These are phyloP conservation scores for Scatophagus argus DNA, from an alignment of 2,113 vertebrate genomes.

Conservation along the genomic window DNA sequence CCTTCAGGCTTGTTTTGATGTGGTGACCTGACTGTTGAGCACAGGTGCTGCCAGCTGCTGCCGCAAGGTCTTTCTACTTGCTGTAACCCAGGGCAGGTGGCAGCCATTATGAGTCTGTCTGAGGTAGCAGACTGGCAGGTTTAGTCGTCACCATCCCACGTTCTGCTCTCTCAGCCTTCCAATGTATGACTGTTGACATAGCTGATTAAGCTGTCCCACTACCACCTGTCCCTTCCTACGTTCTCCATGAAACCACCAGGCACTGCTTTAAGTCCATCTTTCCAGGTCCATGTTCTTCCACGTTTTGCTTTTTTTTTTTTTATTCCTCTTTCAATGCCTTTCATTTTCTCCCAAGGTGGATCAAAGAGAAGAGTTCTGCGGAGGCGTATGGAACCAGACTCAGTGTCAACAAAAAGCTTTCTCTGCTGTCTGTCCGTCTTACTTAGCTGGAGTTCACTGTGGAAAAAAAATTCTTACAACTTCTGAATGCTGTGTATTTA, in stretches of 20 bases:
- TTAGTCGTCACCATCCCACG: slow-evolving; percentile 20
- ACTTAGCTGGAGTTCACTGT: slow-evolving; percentile 2
- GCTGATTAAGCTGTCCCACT: slow-evolving; percentile 10
- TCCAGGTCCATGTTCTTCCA: slow-evolving; percentile 25
- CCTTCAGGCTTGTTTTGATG: slow-evolving; percentile 66
- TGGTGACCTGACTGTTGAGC: slow-evolving; percentile 72
- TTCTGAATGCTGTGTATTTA: not conserved
- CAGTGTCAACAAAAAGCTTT: slow-evolving; percentile 62
- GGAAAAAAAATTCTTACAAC: slow-evolving; percentile 2
- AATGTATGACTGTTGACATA: slow-evolving; percentile 25
- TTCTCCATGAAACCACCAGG: slow-evolving; percentile 2
- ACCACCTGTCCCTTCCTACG: not conserved
- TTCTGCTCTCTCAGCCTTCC: slow-evolving; percentile 10
- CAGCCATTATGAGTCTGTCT: slow-evolving; percentile 55
- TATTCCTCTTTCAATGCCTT: slow-evolving; percentile 16
- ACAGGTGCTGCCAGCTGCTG: slow-evolving; percentile 74
- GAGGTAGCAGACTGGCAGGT: slow-evolving; percentile 55
- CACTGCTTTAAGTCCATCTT: slow-evolving; percentile 23
- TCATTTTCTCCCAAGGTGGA: slow-evolving; percentile 65
- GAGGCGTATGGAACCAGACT: slow-evolving; percentile 64
- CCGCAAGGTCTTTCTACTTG: slow-evolving; percentile 25
- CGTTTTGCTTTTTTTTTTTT: slow-evolving; percentile 35
- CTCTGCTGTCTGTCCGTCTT: slow-evolving; percentile 18
- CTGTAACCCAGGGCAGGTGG: slow-evolving; percentile 61
- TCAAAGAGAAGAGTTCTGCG: slow-evolving; percentile 61